Conservation (phyloP, 2,888 invertebrate species). For the Drosophila infuscata region DNA sequence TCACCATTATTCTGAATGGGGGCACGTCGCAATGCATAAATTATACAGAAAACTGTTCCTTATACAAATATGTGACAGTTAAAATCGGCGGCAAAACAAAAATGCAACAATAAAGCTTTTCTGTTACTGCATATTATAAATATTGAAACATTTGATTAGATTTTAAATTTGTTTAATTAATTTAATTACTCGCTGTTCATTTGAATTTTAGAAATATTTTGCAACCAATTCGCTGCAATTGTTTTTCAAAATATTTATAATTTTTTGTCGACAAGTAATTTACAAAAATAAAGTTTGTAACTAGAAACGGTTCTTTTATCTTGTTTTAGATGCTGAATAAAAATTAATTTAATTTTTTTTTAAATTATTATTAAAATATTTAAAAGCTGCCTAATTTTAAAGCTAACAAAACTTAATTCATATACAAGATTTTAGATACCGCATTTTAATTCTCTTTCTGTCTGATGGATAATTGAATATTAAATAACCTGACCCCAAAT, state of each 20-base stretch:
- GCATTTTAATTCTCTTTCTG: not conserved
- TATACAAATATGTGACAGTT: slow-evolving; percentile 48
- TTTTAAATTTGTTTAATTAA: not conserved
- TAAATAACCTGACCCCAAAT: slow-evolving; percentile 4
- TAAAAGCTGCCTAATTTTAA: not conserved
- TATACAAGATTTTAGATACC: not conserved
- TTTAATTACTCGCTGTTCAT: not conserved
- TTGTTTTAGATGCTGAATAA: not conserved
- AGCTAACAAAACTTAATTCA: not conserved
- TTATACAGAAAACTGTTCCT: slow-evolving; percentile 48
- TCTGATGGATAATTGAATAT: slow-evolving; percentile 30
- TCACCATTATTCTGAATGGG: slow-evolving; percentile 17
- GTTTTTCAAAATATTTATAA: not conserved
- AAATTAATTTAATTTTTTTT: not conserved
- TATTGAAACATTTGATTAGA: not conserved
- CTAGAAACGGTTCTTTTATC: not conserved
- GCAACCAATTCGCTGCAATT: not conserved
- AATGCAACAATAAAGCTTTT: not conserved
- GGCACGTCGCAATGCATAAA: slow-evolving; percentile 46
- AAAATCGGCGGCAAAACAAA: slow-evolving; percentile 8
- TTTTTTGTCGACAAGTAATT: not conserved
- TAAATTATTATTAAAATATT: not conserved
- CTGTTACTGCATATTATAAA: not conserved
- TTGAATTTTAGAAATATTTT: not conserved
- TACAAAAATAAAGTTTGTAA: not conserved